These are phyloP conservation scores for Myxocyprinus asiaticus DNA, from an alignment of 2,113 vertebrate genomes.

Conservation along the genomic window DNA sequence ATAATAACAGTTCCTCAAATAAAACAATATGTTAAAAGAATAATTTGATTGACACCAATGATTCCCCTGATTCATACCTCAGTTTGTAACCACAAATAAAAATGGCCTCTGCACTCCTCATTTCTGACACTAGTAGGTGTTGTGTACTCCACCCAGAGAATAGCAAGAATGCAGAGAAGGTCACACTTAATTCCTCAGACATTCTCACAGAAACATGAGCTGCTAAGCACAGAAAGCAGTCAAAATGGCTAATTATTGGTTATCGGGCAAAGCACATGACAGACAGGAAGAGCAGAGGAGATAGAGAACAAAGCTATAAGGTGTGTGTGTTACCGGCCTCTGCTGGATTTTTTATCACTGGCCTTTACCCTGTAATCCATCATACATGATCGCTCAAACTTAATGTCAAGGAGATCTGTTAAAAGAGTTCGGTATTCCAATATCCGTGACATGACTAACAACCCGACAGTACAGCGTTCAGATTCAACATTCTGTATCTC, in stretches of 20 bases:
- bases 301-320: not conserved
- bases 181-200: conserved; percentile 2
- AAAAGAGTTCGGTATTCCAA: not conserved
- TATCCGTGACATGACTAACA: not conserved
- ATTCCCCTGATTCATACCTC: too few relatives aligned
- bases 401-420: conserved; percentile 2
- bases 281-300: conserved; percentile 16
- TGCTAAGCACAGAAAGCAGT: conserved; percentile 5
- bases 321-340: not conserved
- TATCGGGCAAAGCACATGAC: conserved; percentile 15
- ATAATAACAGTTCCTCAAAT: too few relatives aligned
- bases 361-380: conserved; percentile 22
- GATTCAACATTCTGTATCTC: not conserved
- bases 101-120: conserved; percentile 20
- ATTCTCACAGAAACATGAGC: conserved; percentile 19
- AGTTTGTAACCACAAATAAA: not conserved
- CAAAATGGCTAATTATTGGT: conserved; percentile 34
- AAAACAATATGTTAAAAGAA: too few relatives aligned
- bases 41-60: too few relatives aligned
- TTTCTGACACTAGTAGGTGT: conserved; percentile 49
- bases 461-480: not conserved
- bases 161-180: conserved; percentile 15
- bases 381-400: not conserved
- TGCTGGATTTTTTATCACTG: conserved; percentile 16
- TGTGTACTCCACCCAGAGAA: conserved; percentile 34